phyloP scores from a whole-genome alignment of 2,888 invertebrate genomes.

The Lasioglossum malachurum region DNA sequence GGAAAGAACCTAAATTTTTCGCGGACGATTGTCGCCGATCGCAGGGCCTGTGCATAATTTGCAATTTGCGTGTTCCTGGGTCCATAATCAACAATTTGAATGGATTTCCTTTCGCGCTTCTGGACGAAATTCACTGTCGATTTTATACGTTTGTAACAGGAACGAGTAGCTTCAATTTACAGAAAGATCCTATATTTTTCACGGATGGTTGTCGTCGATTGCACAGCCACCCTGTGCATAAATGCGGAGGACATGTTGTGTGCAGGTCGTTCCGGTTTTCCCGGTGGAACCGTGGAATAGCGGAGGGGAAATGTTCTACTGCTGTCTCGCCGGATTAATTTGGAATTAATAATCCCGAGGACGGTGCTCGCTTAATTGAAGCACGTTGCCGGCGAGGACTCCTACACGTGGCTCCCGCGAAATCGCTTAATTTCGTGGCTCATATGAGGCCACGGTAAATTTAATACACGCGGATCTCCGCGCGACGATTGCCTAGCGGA shows the following conservation, averaged over 20 bases:
- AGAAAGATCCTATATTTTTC: not conserved
- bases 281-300: constrained; percentile 9
- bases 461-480: constrained; percentile 77
- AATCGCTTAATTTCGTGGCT: constrained; percentile 83
- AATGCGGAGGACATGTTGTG: constrained; percentile 19
- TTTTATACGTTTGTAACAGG: too few relatives aligned
- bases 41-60: too few relatives aligned
- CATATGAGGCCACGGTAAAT: constrained; percentile 77
- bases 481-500: constrained; percentile 74
- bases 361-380: constrained; percentile 70
- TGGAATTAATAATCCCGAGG: constrained; percentile 67
- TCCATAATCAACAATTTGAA: too few relatives aligned
- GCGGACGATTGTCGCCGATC: too few relatives aligned
- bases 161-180: too few relatives aligned
- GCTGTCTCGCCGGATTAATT: constrained; percentile 69
- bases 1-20: too few relatives aligned
- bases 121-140: too few relatives aligned
- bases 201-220: not conserved
- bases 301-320: constrained; percentile 53
- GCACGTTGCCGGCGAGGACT: constrained; percentile 49
- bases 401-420: constrained; percentile 68
- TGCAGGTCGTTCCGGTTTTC: constrained; percentile 21
- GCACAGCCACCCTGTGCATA: not conserved
- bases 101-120: too few relatives aligned
- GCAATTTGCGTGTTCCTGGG: too few relatives aligned